Evolutionary conservation across 1,140 invertebrate genomes (phyloP).

Genomic region (Scaptodrosophila lebanonensis): DNA sequence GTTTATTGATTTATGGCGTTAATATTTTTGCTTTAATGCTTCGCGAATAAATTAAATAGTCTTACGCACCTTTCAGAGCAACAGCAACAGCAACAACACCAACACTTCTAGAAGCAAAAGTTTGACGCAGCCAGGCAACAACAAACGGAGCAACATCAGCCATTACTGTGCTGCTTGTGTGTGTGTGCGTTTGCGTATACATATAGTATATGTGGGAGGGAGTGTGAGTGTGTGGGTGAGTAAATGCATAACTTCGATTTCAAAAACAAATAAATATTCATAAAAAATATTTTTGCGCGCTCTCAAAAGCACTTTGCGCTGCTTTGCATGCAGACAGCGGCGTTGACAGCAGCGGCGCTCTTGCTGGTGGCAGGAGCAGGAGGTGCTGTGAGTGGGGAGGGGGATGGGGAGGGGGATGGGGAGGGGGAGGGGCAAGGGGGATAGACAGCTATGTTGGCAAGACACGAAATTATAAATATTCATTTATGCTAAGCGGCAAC

Average conservation of each 20-base stretch:
- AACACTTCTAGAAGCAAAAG: conserved; percentile 21
- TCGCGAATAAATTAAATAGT: conserved; percentile 76
- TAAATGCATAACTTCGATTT: conserved; percentile 73
- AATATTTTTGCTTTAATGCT: conserved; percentile 74
- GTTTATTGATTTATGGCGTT: conserved; percentile 71
- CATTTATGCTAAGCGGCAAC: conserved; percentile 67
- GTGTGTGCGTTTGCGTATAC: too few species aligned
- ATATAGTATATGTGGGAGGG: too few species aligned
- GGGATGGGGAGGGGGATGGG: background rate
- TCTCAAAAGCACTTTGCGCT: conserved; percentile 59
- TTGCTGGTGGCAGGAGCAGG: background rate
- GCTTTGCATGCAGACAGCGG: conserved; percentile 28
- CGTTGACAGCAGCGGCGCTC: too few species aligned
- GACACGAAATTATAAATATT: conserved; percentile 70
- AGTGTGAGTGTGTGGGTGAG: background rate
- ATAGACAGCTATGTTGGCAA: too few species aligned
- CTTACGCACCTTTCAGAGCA: conserved; percentile 64
- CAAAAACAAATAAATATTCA: conserved; percentile 74
- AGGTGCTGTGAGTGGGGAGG: too few species aligned
- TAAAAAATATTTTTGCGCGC: conserved; percentile 58
- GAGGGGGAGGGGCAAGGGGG: background rate
- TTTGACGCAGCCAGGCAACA: conserved; percentile 32
- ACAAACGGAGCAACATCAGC: background rate
- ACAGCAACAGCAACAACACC: conserved; percentile 19
- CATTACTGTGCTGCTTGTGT: too few species aligned